Conservation (phyloP, 2,888 invertebrate species). For the Phengaris arion region DNA sequence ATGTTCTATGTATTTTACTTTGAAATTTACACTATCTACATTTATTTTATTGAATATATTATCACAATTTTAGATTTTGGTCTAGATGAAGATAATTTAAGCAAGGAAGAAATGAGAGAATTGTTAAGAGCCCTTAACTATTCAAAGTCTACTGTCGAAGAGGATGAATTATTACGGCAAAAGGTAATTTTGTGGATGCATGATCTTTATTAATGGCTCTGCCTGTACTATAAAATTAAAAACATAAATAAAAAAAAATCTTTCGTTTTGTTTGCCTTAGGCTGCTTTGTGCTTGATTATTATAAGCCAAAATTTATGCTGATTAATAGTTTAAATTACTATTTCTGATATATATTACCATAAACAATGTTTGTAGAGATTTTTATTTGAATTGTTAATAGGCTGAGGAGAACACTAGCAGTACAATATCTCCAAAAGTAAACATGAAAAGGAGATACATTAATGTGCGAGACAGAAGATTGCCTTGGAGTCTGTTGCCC, state of each 20-base stretch:
- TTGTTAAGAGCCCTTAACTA: slow-evolving; percentile 66
- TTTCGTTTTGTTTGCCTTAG: slow-evolving; percentile 5
- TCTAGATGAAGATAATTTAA: slow-evolving; percentile 67
- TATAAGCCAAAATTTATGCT: background rate
- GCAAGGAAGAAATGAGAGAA: slow-evolving; percentile 72
- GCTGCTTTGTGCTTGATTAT: background rate
- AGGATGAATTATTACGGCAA: slow-evolving; percentile 56
- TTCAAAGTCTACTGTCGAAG: slow-evolving; percentile 62
- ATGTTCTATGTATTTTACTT: background rate
- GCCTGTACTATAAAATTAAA: background rate
- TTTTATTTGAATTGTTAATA: slow-evolving; percentile 39
- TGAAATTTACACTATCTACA: background rate
- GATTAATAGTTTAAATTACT: background rate
- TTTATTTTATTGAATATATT: background rate
- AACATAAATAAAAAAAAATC: background rate
- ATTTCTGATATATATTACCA: background rate
- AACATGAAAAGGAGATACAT: slow-evolving; percentile 60
- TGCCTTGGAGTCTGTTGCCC: slow-evolving; percentile 73
- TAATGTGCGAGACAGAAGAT: slow-evolving; percentile 65
- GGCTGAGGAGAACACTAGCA: slow-evolving; percentile 45
- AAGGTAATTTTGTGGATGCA: slow-evolving; percentile 42
- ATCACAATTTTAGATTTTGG: slow-evolving; percentile 60
- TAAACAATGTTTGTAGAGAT: background rate
- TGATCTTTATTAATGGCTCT: background rate
- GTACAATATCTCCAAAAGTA: slow-evolving; percentile 46